Percentiles rank a stretch among this genome's conserved stretches.
phyloP scores from a whole-genome alignment of 2,113 vertebrate genomes.

The Brachyistius frenatus region DNA sequence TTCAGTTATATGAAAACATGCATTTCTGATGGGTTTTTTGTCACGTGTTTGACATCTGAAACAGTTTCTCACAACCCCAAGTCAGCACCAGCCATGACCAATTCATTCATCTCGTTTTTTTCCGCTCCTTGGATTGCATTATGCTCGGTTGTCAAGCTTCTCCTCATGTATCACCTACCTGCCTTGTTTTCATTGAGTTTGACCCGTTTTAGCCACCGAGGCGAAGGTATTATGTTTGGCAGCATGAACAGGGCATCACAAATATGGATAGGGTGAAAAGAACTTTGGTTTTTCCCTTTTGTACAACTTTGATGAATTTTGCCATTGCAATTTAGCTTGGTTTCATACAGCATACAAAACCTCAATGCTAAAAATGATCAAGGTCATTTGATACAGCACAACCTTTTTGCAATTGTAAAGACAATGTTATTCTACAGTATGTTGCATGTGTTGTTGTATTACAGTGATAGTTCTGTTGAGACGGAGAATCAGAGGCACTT shows the following conservation, averaged over 20 bases:
- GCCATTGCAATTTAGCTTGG: not conserved
- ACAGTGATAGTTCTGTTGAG: conserved; percentile 56
- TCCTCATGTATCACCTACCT: not conserved
- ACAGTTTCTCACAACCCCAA: too few relatives aligned
- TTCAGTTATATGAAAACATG: too few relatives aligned
- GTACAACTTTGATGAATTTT: not conserved
- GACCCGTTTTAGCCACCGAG: not conserved
- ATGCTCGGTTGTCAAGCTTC: conserved; percentile 17
- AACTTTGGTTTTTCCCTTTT: too few relatives aligned
- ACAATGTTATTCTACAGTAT: not conserved
- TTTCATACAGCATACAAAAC: not conserved
- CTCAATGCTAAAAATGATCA: not conserved
- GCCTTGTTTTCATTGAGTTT: conserved; percentile 10
- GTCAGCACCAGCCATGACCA: not conserved
- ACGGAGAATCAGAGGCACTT: conserved; percentile 68
- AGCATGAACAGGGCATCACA: not conserved
- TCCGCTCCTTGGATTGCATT: conserved; percentile 1
- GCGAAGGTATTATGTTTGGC: not conserved
- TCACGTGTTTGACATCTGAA: too few relatives aligned
- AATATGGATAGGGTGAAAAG: too few relatives aligned
- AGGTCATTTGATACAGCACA: conserved; percentile 21
- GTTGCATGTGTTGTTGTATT: conserved; percentile 38
- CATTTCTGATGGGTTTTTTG: too few relatives aligned
- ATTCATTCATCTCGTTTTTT: not conserved
- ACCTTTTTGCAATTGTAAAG: not conserved